Evolutionary conservation across 1,140 invertebrate genomes (phyloP), one percentile per base, ranked within the genome.

Genomic region (Cheumatopsyche charites): DNA sequence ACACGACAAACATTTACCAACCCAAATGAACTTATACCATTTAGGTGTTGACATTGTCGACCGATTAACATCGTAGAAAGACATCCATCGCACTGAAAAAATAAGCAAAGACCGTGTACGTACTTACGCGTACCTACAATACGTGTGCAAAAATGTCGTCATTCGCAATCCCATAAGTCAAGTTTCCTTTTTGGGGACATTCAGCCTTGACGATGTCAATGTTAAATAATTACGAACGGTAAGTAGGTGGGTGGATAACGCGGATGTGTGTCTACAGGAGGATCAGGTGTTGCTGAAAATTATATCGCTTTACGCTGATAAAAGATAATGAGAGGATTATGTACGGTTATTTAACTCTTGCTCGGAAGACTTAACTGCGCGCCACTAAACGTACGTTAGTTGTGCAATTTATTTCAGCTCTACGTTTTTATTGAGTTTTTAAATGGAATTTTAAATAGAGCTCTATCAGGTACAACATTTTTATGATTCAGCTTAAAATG

Each of bases 221-320:
- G 71, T 49, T 72, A 72, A 72, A 72, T 72, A 67, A 67, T 72
- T 72, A 67, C 49, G 52, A 42, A 25, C 69, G 45, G 62, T 63
- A 42, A 43, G 62, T 63, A 63, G 62, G 62, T 63, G 26, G 62
- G 66, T 71, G 71, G 55, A 67, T 29, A 36, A 66, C 29, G 21
- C 71, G 41, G 36, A 65, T 61, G 36, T 36, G 13, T 49, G 29
- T 21, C 47, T 71, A 43, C 29, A 36, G 29, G 52, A 21, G 55
- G 29, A 61, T 36, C 62, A 71, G 70, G 70, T 71, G 62, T 42
- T 62, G 43, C 63, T 52, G 47, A 52, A 52, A 52, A 52, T 52
- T 52, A 17, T 19, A 17, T 52, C 47, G 47, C 47, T 36, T n/a
- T 36, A 36, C 29, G 29, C 9, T 36, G 29, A 36, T 36, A 36